phyloP scores from a whole-genome alignment of 30 jellyfish, hydroid and myxozoan genomes.

The Aurelia aurita complex sp. Pacific region DNA sequence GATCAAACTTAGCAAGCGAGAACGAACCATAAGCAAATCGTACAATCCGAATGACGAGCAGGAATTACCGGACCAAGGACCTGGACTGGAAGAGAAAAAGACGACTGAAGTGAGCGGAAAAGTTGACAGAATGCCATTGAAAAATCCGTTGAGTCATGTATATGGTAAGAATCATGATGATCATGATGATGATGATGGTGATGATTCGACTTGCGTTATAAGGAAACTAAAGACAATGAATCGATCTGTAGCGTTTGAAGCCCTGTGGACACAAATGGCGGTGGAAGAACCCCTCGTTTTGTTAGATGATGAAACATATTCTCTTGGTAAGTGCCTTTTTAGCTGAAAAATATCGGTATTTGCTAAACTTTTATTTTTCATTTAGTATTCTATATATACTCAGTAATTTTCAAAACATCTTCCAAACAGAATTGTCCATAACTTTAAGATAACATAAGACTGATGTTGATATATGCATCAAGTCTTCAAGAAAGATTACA shows the following conservation, averaged over 20 bases:
- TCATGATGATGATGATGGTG: not conserved
- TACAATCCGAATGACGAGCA: not conserved
- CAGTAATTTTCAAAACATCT: too few species aligned
- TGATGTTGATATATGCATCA: too few species aligned
- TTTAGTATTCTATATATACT: too few species aligned
- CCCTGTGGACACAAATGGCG: conserved; percentile 92
- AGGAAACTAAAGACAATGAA: conserved; percentile 25
- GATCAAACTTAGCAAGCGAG: conserved; percentile 55
- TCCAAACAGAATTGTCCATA: too few species aligned
- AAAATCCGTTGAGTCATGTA: not conserved
- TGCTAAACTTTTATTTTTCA: too few species aligned
- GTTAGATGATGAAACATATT: conserved; percentile 44
- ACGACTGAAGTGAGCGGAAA: not conserved
- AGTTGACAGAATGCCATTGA: conserved; percentile 39
- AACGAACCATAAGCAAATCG: conserved; percentile 2
- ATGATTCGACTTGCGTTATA: not conserved
- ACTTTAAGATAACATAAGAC: too few species aligned
- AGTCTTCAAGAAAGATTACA: too few species aligned
- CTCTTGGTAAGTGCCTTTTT: conserved; percentile 35
- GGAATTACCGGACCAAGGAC: not conserved
- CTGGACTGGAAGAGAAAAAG: not conserved
- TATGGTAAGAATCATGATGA: not conserved
- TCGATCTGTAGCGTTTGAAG: conserved; percentile 85
- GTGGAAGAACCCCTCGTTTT: conserved; percentile 85
- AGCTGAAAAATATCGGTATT: too few species aligned